phyloP scores from a whole-genome alignment of 1,140 invertebrate species.

The Caenorhabditis remanei region DNA sequence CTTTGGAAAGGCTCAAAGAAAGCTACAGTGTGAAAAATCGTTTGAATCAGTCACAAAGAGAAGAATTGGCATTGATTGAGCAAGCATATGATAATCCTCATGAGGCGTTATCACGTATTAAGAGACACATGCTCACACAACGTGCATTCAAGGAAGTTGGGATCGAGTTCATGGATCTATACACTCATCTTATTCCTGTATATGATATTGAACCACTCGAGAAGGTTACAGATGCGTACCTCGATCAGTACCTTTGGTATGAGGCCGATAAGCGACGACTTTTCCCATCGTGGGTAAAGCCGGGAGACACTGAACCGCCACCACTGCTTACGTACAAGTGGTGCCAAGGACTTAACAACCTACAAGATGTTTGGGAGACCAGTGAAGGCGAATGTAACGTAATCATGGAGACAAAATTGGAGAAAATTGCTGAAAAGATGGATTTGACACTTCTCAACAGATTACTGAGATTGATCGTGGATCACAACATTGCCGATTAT shows the following conservation, averaged over 20 bases:
- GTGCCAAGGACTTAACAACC: slow-evolving; percentile 99
- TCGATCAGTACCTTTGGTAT: slow-evolving; percentile 99
- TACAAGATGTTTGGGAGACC: slow-evolving; percentile 98
- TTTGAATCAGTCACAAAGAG: slow-evolving; percentile 97
- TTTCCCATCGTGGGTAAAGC: slow-evolving; percentile 99
- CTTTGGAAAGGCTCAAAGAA: slow-evolving; percentile 95
- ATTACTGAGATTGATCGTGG: slow-evolving; percentile 90
- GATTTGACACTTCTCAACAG: slow-evolving; percentile 97
- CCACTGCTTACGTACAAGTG: slow-evolving; percentile 98
- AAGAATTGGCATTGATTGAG: slow-evolving; percentile 97
- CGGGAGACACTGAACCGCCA: slow-evolving; percentile 96
- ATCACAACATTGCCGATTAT: slow-evolving; percentile 99
- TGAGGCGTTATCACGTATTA: slow-evolving; percentile 97
- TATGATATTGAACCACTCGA: slow-evolving; percentile 99
- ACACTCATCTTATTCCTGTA: slow-evolving; percentile 97
- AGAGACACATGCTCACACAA: slow-evolving; percentile 97
- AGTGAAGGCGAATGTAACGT: slow-evolving; percentile 98
- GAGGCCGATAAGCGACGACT: slow-evolving; percentile 95
- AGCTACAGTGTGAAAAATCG: slow-evolving; percentile 98
- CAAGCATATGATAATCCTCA: slow-evolving; percentile 99
- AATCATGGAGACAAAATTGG: slow-evolving; percentile 90
- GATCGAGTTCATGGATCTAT: slow-evolving; percentile 99
- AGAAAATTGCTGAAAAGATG: slow-evolving; percentile 99
- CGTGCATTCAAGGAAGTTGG: slow-evolving; percentile 83
- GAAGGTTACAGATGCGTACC: slow-evolving; percentile 99